Conservation (phyloP, 2,888 invertebrate species). For the Lasioglossum pauxillum region DNA sequence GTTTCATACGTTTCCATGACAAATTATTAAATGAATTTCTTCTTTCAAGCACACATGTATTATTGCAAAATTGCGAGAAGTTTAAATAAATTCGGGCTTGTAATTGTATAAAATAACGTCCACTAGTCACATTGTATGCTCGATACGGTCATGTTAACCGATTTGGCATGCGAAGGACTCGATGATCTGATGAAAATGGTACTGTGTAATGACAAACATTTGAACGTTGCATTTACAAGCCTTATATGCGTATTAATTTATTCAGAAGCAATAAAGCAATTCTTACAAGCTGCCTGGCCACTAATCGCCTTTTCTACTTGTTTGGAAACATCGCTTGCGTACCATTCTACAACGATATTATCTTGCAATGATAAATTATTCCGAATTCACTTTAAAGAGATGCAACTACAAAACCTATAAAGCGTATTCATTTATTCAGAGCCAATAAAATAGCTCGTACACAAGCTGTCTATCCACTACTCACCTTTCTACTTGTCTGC, state of each 20-base stretch:
- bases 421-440: background rate
- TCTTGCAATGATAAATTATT: background rate
- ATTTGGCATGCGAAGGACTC: background rate
- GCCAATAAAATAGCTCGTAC: background rate
- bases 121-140: too few species aligned
- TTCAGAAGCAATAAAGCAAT: background rate
- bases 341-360: background rate
- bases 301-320: background rate
- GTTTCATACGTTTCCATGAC: too few species aligned
- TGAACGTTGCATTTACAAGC: background rate
- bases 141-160: too few species aligned
- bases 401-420: background rate
- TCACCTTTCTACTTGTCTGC: background rate
- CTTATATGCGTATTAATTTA: background rate
- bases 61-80: too few species aligned
- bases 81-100: too few species aligned
- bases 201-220: background rate
- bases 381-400: background rate
- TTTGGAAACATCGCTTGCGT: background rate
- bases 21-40: too few species aligned
- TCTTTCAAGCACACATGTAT: too few species aligned
- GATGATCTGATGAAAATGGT: too few species aligned
- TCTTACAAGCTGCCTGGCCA: background rate
- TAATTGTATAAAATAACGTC: too few species aligned
- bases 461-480: background rate